Evolutionary conservation across 2,888 invertebrate species (phyloP).

Genomic region (Carcina quercana): DNA sequence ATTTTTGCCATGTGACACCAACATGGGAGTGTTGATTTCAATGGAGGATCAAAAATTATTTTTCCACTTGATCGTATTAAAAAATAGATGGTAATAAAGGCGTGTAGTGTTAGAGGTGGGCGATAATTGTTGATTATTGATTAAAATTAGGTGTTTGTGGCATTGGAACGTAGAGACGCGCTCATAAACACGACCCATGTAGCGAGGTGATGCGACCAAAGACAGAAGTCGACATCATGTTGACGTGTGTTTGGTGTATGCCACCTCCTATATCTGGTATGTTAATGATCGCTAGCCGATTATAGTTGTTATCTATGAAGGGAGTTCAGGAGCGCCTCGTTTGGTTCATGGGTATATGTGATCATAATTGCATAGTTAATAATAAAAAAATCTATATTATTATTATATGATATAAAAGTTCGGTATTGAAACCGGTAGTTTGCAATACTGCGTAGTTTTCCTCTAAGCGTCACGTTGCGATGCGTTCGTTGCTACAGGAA

Average conservation of each 20-base stretch:
- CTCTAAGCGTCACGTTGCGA: conserved; percentile 21
- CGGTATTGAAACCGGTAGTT: conserved; percentile 50
- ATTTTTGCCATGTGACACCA: conserved; percentile 51
- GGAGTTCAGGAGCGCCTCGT: conserved; percentile 56
- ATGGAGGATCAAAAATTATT: conserved; percentile 69
- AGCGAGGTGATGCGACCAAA: background rate
- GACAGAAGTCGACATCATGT: background rate
- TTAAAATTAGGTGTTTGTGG: conserved; percentile 70
- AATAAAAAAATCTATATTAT: conserved; percentile 57
- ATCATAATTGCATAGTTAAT: conserved; percentile 68
- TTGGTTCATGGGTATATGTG: conserved; percentile 68
- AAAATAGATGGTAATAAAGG: conserved; percentile 44
- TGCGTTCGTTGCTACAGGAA: background rate
- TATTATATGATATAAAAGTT: conserved; percentile 42
- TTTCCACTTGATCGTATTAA: conserved; percentile 72
- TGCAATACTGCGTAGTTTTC: conserved; percentile 30
- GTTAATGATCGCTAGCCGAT: conserved; percentile 27
- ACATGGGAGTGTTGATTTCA: conserved; percentile 59
- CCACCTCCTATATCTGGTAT: background rate
- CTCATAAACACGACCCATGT: conserved; percentile 15
- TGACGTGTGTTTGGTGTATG: background rate
- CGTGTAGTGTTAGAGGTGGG: conserved; percentile 69
- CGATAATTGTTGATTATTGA: conserved; percentile 75
- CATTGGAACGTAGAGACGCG: conserved; percentile 54
- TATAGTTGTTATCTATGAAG: conserved; percentile 54